Percentiles rank a stretch among this genome's conserved stretches.
Evolutionary conservation across 2,888 invertebrate genomes (phyloP).

Genomic region (Ceriagrion tenellum): DNA sequence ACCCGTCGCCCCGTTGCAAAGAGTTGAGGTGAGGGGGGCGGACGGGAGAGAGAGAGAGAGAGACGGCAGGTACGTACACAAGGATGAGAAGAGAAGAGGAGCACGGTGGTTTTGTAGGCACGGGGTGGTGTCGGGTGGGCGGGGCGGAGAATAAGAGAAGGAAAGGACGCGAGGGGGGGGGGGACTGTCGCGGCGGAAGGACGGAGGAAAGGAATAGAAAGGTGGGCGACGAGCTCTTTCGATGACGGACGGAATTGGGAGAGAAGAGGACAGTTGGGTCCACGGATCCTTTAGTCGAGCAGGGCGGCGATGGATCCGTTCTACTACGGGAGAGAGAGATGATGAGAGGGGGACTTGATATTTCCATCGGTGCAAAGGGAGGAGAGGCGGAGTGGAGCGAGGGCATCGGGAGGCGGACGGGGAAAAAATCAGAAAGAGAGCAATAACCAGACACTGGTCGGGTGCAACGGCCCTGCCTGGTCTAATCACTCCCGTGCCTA

Average conservation of each 20-base stretch:
- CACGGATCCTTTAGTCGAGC: not conserved
- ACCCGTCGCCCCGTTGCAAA: not conserved
- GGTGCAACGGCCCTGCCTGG: not conserved
- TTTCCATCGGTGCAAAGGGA: not conserved
- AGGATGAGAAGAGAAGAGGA: not conserved
- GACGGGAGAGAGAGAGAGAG: not conserved
- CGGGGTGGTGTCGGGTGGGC: not conserved
- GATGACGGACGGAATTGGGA: not conserved
- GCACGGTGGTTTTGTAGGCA: not conserved
- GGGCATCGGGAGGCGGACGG: not conserved
- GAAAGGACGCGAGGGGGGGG: not conserved
- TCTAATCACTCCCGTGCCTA: slow-evolving; percentile 1
- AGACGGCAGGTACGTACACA: not conserved
- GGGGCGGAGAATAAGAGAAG: not conserved
- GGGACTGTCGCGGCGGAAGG: not conserved
- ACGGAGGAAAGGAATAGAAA: slow-evolving; percentile 1
- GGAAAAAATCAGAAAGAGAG: not conserved
- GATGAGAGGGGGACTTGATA: not conserved
- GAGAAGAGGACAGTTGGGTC: not conserved
- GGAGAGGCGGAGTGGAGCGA: not conserved
- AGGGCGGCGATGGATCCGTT: not conserved
- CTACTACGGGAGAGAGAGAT: not conserved
- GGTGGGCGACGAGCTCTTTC: not conserved
- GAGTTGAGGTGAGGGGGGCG: not conserved
- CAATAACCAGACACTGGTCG: not conserved